Conservation (phyloP, 2,797 vertebrate species). For the Anguilla pacifica region DNA sequence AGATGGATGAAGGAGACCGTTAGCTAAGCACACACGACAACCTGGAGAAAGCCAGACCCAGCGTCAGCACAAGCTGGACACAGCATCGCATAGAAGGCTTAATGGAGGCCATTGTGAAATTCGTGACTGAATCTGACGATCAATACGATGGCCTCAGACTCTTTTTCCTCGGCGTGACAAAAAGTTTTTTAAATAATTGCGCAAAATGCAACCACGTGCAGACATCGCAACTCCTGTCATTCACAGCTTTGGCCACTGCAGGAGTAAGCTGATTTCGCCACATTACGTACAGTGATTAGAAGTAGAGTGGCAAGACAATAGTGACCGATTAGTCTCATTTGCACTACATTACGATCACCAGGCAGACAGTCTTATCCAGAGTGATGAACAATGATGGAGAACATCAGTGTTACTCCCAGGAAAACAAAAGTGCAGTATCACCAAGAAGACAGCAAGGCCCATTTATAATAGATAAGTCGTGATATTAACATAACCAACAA, state of each 20-base stretch:
- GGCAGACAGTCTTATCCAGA: neutral
- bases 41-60: neutral
- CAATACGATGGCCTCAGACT: neutral
- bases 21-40: neutral
- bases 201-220: neutral
- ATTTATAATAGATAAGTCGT: neutral
- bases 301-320: neutral
- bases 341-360: neutral
- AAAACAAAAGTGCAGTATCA: neutral
- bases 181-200: neutral
- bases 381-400: neutral
- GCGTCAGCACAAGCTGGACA: neutral
- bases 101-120: neutral
- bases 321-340: neutral
- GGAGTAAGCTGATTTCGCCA: neutral
- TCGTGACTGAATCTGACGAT: neutral
- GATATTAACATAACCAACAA: neutral
- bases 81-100: neutral
- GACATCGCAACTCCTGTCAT: neutral
- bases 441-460: neutral
- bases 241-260: neutral
- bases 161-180: neutral
- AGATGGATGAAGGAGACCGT: neutral
- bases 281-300: neutral
- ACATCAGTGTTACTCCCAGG: neutral